Conservation (phyloP, 2,797 vertebrate species). For the Danio aesculapii region DNA sequence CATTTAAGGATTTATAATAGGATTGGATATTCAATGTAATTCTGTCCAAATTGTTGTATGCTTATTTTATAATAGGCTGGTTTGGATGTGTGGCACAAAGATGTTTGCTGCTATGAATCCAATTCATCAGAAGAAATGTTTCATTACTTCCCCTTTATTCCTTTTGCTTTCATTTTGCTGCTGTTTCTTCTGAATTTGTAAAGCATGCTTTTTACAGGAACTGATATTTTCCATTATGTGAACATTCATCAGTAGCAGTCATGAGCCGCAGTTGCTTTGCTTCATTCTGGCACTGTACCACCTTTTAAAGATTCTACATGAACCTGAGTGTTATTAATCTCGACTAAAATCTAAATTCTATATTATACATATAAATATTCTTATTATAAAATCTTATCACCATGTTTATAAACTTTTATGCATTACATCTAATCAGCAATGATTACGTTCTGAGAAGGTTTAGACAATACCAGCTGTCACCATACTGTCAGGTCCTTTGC, state of each 20-base stretch:
- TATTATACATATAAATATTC: too few relatives aligned
- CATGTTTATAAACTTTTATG: neutral
- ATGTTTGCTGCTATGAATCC: neutral
- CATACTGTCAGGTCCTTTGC: neutral
- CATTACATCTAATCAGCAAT: neutral
- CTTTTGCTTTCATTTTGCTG: neutral
- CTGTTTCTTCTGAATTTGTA: neutral
- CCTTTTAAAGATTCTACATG: neutral
- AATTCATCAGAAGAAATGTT: neutral
- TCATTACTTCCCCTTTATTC: neutral
- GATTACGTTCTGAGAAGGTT: neutral
- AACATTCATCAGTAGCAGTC: neutral
- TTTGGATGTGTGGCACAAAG: neutral
- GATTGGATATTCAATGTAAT: too few relatives aligned
- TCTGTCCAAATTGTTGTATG: neutral
- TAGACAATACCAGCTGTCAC: neutral
- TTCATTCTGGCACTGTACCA: neutral
- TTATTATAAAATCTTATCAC: too few relatives aligned
- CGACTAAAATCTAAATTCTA: neutral
- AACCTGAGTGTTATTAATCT: neutral
- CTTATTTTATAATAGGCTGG: neutral
- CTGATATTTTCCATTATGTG: slow-evolving; percentile 13
- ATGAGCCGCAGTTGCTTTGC: neutral
- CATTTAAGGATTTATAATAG: neutral
- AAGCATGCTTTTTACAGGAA: slow-evolving; percentile 8